These are phyloP conservation scores for Poecile montanus DNA, from an alignment of 2,797 vertebrate genomes.

Conservation along the genomic window DNA sequence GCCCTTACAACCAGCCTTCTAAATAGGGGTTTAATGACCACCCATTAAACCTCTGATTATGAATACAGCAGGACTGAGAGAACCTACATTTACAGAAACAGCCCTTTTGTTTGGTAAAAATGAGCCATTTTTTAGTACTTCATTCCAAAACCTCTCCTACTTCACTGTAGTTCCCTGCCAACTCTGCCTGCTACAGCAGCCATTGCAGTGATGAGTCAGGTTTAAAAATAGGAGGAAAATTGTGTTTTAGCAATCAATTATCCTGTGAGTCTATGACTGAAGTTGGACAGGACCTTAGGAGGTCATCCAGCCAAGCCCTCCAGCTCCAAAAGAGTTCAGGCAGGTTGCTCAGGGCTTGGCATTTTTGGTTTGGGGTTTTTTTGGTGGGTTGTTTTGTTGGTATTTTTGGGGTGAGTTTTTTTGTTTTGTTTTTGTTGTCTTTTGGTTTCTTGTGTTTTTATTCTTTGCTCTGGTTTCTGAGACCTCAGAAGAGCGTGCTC, in stretches of 20 bases:
- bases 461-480: neutral
- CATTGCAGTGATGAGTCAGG: neutral
- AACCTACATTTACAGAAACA: neutral
- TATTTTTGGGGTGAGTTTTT: neutral
- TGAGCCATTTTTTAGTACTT: slow-evolving; percentile 5
- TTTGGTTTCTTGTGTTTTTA: too few relatives aligned
- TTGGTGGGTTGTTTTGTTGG: neutral
- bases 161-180: neutral
- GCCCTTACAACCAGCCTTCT: neutral
- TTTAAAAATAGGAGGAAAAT: neutral
- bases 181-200: neutral
- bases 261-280: neutral
- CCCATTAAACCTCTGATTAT: neutral
- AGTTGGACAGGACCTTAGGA: neutral
- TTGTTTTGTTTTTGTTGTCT: neutral
- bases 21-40: neutral
- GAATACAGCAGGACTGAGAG: neutral
- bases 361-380: too few relatives aligned
- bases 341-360: neutral
- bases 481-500: neutral
- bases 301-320: neutral
- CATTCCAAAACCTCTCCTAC: neutral
- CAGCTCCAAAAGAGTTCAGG: neutral
- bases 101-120: slow-evolving; percentile 2
- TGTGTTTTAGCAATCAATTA: neutral